These are phyloP conservation scores for Trachelipus rathkii DNA, from an alignment of 1,140 invertebrate genomes.

Conservation along the genomic window DNA sequence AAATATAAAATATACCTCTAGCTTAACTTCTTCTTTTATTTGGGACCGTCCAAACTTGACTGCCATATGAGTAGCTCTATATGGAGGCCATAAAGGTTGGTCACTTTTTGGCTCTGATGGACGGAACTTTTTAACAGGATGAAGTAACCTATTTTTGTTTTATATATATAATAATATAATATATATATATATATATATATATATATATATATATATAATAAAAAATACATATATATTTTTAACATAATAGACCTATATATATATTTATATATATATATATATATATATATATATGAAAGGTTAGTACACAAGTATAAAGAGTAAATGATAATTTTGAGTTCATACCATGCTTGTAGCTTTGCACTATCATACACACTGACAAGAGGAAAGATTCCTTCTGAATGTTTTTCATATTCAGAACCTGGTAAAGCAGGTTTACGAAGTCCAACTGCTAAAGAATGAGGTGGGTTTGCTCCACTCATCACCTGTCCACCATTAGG, in stretches of 20 bases:
- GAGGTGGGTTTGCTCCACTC: not conserved
- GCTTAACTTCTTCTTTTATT: slow-evolving; percentile 12
- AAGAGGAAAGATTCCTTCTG: slow-evolving; percentile 72
- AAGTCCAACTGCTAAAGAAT: not conserved
- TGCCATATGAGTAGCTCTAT: slow-evolving; percentile 41
- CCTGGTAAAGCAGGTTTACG: slow-evolving; percentile 63
- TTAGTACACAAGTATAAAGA: not conserved
- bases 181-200: too few species aligned
- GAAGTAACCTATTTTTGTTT: slow-evolving; percentile 57
- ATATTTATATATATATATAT: too few species aligned
- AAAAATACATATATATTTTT: too few species aligned
- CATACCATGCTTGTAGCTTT: slow-evolving; percentile 68
- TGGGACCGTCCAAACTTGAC: slow-evolving; percentile 13
- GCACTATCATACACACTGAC: slow-evolving; percentile 83
- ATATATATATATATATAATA: too few species aligned
- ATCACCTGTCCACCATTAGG: not conserved
- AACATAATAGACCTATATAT: too few species aligned
- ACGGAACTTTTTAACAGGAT: slow-evolving; percentile 80
- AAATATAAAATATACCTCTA: not conserved
- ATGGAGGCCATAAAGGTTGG: slow-evolving; percentile 43
- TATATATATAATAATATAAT: too few species aligned
- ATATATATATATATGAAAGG: too few species aligned
- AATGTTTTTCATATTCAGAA: slow-evolving; percentile 66
- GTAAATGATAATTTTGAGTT: not conserved
- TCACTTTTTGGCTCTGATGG: slow-evolving; percentile 46